Evolutionary conservation across 2,888 invertebrate genomes (phyloP), one percentile per base, ranked within the genome.

Genomic region (Eulithis prunata): DNA sequence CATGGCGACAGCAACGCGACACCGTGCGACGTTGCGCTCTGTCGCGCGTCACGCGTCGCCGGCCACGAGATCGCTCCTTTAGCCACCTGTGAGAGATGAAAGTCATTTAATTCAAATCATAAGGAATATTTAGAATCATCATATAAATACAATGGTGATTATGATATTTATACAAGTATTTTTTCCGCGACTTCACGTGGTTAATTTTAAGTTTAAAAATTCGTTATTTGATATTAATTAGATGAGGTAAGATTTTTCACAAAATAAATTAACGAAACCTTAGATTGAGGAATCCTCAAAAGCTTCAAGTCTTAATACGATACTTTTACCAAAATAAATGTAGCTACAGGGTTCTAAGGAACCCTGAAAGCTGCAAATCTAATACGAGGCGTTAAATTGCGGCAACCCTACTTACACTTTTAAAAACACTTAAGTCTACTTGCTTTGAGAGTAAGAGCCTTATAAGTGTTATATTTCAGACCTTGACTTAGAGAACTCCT

Each of bases 1-100:
- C 80, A 76, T 75, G 69, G 74, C 66, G 73, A 75, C 75, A 66
- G 62, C 7, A 68, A 80, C 66, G 70, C 72, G 78, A 81, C 72
- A 75, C 78, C 81, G 82, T 83, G 83, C 63, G 78, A 75, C 67
- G 80, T 73, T 67, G 36, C 77, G 78, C 77, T 62, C 62, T 51
- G 72, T 59, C 64, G 75, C 64, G 14, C 74, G 77, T 71, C 73
- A 70, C 67, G 80, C 78, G 52, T 67, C 73, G 59, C 47, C 57
- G 74, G 68, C 51, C 60, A 52, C 62, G 62, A 59, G 56, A 69
- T 62, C 62, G 69, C 64, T 28, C 45, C 57, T 51, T 36, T 45
- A 51, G 45, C 12, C 28, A 57, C 13, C 36, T 52, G 56, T n/a
- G 51, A 52, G 53, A 54, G 60, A 47, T 36, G 54, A 53, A 45